These are phyloP conservation scores for Mastomys coucha DNA, from an alignment of 2,113 vertebrate species.

Conservation along the genomic window DNA sequence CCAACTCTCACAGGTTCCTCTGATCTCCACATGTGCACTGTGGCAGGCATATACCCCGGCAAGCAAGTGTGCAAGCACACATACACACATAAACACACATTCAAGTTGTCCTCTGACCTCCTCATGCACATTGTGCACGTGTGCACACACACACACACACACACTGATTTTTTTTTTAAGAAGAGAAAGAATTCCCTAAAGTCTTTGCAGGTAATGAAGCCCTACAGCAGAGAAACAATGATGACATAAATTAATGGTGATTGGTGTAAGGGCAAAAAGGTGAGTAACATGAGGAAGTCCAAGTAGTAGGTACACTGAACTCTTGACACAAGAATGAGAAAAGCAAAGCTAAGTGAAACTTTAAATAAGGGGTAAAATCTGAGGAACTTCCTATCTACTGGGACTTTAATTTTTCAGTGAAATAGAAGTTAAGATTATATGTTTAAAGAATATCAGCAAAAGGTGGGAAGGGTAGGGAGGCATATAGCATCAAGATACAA, in stretches of 20 bases:
- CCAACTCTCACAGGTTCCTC: not conserved
- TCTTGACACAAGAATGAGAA: conserved; percentile 9
- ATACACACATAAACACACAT: not conserved
- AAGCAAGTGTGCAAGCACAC: not conserved
- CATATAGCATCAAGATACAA: not conserved
- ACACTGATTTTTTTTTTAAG: not conserved
- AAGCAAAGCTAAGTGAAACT: conserved; percentile 28
- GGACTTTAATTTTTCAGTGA: conserved; percentile 52
- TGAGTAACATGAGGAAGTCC: not conserved
- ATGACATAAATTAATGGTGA: conserved; percentile 21
- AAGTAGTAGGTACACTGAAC: not conserved
- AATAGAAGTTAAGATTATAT: not conserved
- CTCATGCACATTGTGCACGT: not conserved
- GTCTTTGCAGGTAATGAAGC: not conserved
- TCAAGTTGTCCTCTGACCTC: not conserved
- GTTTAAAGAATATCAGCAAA: not conserved
- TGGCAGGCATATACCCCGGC: not conserved
- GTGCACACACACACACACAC: not conserved
- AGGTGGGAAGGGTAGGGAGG: not conserved
- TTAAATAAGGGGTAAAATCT: not conserved
- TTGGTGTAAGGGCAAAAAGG: not conserved
- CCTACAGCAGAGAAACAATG: conserved; percentile 5
- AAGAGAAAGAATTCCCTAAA: not conserved
- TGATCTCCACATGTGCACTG: not conserved
- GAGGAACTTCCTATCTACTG: not conserved